Evolutionary conservation across 1,140 invertebrate genomes (phyloP).

Genomic region (Caenorhabditis elegans): DNA sequence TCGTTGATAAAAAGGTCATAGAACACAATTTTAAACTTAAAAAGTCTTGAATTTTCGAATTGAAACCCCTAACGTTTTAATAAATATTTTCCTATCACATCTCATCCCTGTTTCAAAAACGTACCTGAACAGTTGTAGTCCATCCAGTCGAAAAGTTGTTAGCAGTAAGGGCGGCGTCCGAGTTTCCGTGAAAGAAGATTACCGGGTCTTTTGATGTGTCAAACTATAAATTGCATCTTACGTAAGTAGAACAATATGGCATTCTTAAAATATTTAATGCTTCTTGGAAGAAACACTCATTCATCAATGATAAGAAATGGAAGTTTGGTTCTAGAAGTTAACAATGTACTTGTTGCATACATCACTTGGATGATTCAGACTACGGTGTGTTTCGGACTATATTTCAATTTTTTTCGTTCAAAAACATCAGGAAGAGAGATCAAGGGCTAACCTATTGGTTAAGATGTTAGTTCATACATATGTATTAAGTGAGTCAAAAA

Average conservation of each 20-base stretch:
- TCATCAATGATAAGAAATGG: background rate
- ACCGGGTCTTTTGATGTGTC: constrained; percentile 19
- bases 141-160: constrained; percentile 22
- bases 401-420: no score
- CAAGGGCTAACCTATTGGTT: no score
- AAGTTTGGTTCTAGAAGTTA: background rate
- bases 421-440: background rate
- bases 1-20: no score
- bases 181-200: constrained; percentile 22
- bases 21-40: no score
- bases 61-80: no score
- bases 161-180: constrained; percentile 17
- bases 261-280: background rate
- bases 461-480: no score
- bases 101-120: no score
- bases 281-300: background rate
- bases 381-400: no score
- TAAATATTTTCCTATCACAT: no score
- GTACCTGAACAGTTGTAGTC: background rate
- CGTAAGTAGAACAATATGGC: background rate
- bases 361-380: no score
- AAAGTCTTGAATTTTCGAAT: no score
- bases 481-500: no score
- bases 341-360: background rate
- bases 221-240: constrained; percentile 1